Conservation (phyloP, 2,113 vertebrate species). For the Telmatochromis bifrenatus region DNA sequence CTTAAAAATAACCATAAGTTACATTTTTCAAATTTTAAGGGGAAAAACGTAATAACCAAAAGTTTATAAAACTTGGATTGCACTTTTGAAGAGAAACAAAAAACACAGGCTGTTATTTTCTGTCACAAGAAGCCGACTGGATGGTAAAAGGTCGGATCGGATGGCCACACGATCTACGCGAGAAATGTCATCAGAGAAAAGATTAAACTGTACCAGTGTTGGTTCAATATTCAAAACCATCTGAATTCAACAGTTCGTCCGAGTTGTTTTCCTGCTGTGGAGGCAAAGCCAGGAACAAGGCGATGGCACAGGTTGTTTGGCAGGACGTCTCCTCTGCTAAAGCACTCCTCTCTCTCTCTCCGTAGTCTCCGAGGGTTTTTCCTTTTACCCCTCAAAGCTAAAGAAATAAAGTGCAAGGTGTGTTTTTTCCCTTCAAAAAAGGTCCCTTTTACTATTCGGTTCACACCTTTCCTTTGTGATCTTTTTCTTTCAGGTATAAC, state of each 20-base stretch:
- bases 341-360: background rate
- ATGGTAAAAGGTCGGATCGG: background rate
- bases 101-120: background rate
- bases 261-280: constrained; percentile 6
- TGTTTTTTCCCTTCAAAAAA: constrained; percentile 11
- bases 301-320: constrained; percentile 66
- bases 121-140: background rate
- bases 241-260: constrained; percentile 7
- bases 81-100: constrained; percentile 14
- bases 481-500: background rate
- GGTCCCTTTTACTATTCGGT: background rate
- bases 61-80: background rate
- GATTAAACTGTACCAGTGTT: constrained; percentile 10
- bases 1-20: background rate
- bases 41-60: background rate
- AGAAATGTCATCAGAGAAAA: background rate
- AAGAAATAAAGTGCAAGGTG: constrained; percentile 53
- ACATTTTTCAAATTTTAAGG: background rate
- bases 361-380: background rate
- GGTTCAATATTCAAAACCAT: constrained; percentile 24
- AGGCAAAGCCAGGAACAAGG: constrained; percentile 41
- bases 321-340: constrained; percentile 36
- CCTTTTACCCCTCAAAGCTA: background rate
- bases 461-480: constrained; percentile 15
- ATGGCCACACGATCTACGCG: background rate